Base-by-base conservation (phyloP, 2,888 invertebrate species). In the Lutraria lutraria region DNA sequence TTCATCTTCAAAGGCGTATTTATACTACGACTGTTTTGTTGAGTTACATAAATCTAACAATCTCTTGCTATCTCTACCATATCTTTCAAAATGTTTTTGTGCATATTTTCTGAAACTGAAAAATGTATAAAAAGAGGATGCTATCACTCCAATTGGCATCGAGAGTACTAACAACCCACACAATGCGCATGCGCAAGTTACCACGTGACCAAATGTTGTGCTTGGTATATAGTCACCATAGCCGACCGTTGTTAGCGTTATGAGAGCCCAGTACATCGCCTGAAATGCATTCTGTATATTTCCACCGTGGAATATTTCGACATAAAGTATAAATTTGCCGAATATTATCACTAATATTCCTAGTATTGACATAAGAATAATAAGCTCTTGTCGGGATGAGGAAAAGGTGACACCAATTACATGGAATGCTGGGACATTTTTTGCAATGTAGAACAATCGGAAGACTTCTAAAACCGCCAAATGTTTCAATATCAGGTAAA, bases 71-170 rank as follows among this genome's bases (percentile, higher is more conserved):
- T 43, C 43, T 8, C 63, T 68, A 68, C 63, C 31, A 31, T 68
- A 68, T 13, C 63, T 68, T n/a, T 10, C 13, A 68, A 68, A 68
- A 68, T 68, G 63, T 25, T 68, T 68, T n/a, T 25, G n/a, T 12
- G 63, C 25, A 25, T 68, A 68, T n/a, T 68, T 68, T 25, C 86
- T 68, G 52, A 83, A 88, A 19, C 54, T 86, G n/a, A 76, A 88
- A 72, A 63, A 86, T 19, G 60, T 86, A 60, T 86, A 54, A 54
- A 88, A 90, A 16, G 81, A 80, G 6, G 90, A 88, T 4, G 88
- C 81, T 8, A 90, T 90, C 8, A 90, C 81, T 15, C 86, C 88
- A 81, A 90, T 88, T 8, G 88, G 90, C 68, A 88, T 29, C n/a
- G 90, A 63, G 21, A 90, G 60, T 25, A 88, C 80, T 15, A 90